Evolutionary conservation across 2,888 invertebrate species (phyloP), one percentile per base, ranked within the genome.

Genomic region (Cylindroiulus punctatus): DNA sequence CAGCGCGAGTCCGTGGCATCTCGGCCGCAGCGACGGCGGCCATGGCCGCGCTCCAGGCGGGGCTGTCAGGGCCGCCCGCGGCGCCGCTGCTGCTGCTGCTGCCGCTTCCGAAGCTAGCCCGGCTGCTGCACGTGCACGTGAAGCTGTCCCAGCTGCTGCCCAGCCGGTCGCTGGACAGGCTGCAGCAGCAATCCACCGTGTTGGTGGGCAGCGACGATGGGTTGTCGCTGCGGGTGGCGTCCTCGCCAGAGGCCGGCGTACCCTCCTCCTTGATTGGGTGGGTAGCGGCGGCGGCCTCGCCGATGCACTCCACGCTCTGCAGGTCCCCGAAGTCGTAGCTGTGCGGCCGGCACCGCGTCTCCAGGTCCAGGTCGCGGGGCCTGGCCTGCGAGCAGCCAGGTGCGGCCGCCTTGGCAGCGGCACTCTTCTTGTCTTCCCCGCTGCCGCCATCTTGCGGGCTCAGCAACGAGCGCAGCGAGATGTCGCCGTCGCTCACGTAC

Each of bases 241-340:
- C 84, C 17, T n/a, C 22, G 14, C 32, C 81, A 14, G 85, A 32
- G 22, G 47, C 84, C 19, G 84, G 26, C 52, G 32, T 81, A 17
- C 32, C 30, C 42, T 86, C 87, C 40, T 87, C 81, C 26, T 12
- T 86, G 26, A 22, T 84, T 17, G 26, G 32, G 65, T 82, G 32
- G 7, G 57, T 85, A 22, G 47, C 19, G 12, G 17, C n/a, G n/a
- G 32, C 47, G 10, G 47, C 84, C 17, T 36, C 26, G 10, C 85
- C 32, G 7, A 4, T 7, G 52, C n/a, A 30, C 12, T 85, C 81
- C 42, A 81, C 57, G 42, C 40, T 44, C 40, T 57, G 57, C 44
- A 87, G 65, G 52, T 87, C 84, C 14, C 85, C 85, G 52, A 87
- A 87, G 65, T 87, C 87, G 84, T 87, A 87, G 84, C 87, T 87